A percentile compares a stretch with the other conserved stretches of the same genome.
These are phyloP conservation scores for Lepidocolaptes lacrymiger DNA, from an alignment of 2,797 vertebrate genomes.

Conservation along the genomic window DNA sequence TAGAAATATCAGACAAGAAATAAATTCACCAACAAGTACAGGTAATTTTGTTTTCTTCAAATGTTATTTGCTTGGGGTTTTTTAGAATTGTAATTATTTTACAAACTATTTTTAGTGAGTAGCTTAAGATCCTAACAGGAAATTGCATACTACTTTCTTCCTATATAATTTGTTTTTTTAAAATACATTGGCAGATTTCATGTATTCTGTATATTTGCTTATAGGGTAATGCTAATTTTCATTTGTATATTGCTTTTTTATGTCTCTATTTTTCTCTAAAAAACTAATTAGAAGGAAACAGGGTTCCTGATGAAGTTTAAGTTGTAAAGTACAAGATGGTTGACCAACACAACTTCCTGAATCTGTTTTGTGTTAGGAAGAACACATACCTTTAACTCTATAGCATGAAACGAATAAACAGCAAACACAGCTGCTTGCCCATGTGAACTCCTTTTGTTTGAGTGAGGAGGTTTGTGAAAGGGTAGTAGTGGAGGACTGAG, in stretches of 20 bases:
- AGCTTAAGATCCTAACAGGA: not conserved
- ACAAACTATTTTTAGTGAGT: not conserved
- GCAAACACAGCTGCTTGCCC: constrained; percentile 20
- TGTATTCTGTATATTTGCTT: not conserved
- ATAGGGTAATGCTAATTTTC: not conserved
- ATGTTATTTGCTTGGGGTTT: not conserved
- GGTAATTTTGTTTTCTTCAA: constrained; percentile 77
- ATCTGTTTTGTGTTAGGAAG: not conserved
- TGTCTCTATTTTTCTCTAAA: not conserved
- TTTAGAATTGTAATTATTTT: not conserved
- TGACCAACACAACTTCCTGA: not conserved
- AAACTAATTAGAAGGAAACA: not conserved
- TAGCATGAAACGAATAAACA: not conserved
- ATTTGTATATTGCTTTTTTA: not conserved
- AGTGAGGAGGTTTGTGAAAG: not conserved
- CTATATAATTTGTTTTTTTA: not conserved
- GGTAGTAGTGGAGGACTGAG: not conserved
- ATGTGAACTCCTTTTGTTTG: constrained; percentile 4
- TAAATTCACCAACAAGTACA: constrained; percentile 99
- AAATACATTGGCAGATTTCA: not conserved
- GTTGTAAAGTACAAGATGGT: not conserved
- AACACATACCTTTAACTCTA: not conserved
- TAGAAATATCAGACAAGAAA: constrained; percentile 96
- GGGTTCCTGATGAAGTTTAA: not conserved
- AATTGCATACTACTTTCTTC: not conserved